Base-by-base conservation (phyloP, 2,888 invertebrate genomes). In the Bhutanitis thaidina region DNA sequence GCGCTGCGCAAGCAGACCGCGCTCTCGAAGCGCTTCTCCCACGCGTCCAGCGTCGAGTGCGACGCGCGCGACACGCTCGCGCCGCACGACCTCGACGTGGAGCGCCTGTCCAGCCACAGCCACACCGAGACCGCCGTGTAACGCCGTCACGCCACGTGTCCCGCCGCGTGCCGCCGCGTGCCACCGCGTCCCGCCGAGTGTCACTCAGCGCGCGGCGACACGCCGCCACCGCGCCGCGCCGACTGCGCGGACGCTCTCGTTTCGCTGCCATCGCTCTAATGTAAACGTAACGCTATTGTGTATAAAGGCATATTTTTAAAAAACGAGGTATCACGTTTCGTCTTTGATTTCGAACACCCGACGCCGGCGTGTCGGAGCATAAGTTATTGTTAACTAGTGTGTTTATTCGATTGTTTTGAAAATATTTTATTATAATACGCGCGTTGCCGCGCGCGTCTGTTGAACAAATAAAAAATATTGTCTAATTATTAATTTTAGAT, bases 91-190 rank as follows among this genome's bases (percentile, higher is more conserved):
- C 94, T 97, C 80, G 96, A 96, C 91, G 96, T 96, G 79, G 97
- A 97, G 91, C 94, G 96, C 67, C 93, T 97, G 71, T 96, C 96
- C 77, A 95, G 95, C 74, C 96, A 97, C 92, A 96, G 95, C 91
- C 97, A 97, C 92, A 97, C 97, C 74, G 97, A 97, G 92, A 97
- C 97, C 70, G 97, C 97, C 81, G 97, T 97, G 84, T 97, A 96
- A 80, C 77, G 60, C 58, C 56, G 52, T 56, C 53, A 41, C 52
- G 43, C 47, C 36, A 46, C 55, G 25, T 32, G 32, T 12, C 32
- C 3, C 54, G 40, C 59, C 54, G 41, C 61, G 52, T 57, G 49
- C 44, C 60, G 45, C 58, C 56, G 57, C 54, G 51, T 16, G 57
- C 10, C 16, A 3, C 15, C 13, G 35, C 8, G 10, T 10, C 15